Evolutionary conservation across 2,888 invertebrate species (phyloP).

Genomic region (Piscicola geometra): DNA sequence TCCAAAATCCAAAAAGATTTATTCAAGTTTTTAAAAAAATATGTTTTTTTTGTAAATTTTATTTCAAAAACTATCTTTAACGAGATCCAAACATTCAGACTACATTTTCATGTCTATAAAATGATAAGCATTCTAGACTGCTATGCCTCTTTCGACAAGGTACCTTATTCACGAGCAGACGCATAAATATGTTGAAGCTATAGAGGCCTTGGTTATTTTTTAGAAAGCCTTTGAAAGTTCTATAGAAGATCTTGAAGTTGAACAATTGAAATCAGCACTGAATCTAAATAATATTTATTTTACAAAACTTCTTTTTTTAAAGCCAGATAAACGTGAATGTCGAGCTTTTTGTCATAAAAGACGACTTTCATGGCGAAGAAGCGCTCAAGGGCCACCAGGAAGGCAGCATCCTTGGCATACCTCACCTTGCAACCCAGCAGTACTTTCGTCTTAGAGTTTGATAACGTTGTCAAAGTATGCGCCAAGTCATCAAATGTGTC

Average conservation of each 20-base stretch:
- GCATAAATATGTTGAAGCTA: too few relatives aligned
- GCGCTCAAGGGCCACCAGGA: constrained; percentile 47
- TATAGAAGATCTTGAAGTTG: not conserved
- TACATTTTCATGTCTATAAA: too few relatives aligned
- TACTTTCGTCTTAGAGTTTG: constrained; percentile 43
- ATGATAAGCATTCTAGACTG: too few relatives aligned
- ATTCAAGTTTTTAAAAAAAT: too few relatives aligned
- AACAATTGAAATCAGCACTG: not conserved
- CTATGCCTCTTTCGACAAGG: too few relatives aligned
- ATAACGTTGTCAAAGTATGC: constrained; percentile 25
- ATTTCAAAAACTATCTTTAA: too few relatives aligned
- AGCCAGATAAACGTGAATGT: constrained; percentile 47
- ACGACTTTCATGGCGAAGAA: constrained; percentile 46
- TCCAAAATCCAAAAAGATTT: too few relatives aligned
- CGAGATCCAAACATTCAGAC: too few relatives aligned
- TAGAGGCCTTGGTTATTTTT: too few relatives aligned
- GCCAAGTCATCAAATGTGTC: constrained; percentile 51
- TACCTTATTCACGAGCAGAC: too few relatives aligned
- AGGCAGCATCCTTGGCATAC: constrained; percentile 50
- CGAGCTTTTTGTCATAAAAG: constrained; percentile 46
- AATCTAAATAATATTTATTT: not conserved
- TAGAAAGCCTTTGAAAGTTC: not conserved
- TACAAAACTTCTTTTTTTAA: constrained; percentile 14
- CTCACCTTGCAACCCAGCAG: constrained; percentile 51
- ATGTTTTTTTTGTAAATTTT: too few relatives aligned